A percentile compares a stretch with the other conserved stretches of the same genome.
Evolutionary conservation across 2,113 vertebrate genomes (phyloP).

Genomic region (Cebidichthys violaceus): DNA sequence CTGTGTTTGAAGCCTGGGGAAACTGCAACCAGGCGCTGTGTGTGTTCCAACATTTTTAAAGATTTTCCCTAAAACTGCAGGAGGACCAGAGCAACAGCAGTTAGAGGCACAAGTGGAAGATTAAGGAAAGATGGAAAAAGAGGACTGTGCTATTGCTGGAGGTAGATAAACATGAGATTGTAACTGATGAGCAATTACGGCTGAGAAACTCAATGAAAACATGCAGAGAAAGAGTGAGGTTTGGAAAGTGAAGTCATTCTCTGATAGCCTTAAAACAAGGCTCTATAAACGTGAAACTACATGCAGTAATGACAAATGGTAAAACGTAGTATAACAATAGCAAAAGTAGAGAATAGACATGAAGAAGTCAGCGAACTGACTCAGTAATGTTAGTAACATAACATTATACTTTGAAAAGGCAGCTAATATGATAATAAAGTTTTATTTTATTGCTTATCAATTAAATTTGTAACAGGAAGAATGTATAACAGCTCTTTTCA

Average conservation of each 20-base stretch:
- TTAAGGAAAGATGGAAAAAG: not conserved
- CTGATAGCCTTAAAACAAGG: not conserved
- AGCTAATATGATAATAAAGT: not conserved
- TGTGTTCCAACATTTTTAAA: constrained; percentile 23
- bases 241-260: constrained; percentile 8
- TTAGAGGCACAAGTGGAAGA: not conserved
- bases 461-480: not conserved
- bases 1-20: constrained; percentile 37
- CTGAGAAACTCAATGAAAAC: not conserved
- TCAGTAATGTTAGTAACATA: not conserved
- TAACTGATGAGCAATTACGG: not conserved
- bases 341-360: not conserved
- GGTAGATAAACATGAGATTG: not conserved
- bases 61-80: constrained; percentile 1
- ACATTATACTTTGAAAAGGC: not conserved
- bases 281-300: not conserved
- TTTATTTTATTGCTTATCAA: not conserved
- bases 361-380: not conserved
- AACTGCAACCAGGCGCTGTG: constrained; percentile 6
- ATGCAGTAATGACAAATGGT: not conserved
- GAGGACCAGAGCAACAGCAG: not conserved
- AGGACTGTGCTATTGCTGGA: not conserved
- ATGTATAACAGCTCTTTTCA: not conserved
- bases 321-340: not conserved
- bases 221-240: not conserved